These are phyloP conservation scores for Ceratina japonica DNA, from an alignment of 1,140 invertebrate species.

Conservation along the genomic window DNA sequence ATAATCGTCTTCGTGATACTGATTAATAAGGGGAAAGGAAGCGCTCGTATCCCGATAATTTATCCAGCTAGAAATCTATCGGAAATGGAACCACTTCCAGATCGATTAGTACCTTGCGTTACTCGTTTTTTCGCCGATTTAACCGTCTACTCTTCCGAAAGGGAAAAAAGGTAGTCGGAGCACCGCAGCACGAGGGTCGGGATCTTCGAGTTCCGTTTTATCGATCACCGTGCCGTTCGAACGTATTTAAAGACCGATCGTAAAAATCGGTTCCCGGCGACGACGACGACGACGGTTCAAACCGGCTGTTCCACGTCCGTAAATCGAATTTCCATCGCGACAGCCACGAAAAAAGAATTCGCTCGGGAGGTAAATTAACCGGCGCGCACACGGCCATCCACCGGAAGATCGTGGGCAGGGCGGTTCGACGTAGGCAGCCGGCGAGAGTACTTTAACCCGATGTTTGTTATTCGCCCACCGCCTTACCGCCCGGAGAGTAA, in stretches of 20 bases:
- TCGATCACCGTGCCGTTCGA: neutral
- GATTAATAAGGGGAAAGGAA: neutral
- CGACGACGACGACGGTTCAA: too few relatives aligned
- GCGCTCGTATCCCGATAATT: neutral
- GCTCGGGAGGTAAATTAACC: slow-evolving; percentile 2
- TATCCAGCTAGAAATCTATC: neutral
- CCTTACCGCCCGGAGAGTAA: too few relatives aligned
- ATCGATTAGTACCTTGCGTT: neutral
- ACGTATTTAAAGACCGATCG: neutral
- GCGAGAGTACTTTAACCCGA: too few relatives aligned
- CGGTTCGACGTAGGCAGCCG: too few relatives aligned
- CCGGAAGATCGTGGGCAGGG: too few relatives aligned
- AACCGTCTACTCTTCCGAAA: neutral
- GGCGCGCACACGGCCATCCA: too few relatives aligned
- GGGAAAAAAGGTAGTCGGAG: neutral
- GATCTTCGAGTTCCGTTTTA: neutral
- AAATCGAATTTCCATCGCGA: neutral
- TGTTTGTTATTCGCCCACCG: too few relatives aligned
- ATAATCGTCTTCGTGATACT: slow-evolving; percentile 6
- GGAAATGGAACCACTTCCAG: too few relatives aligned
- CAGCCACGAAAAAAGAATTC: neutral
- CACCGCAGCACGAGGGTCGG: neutral
- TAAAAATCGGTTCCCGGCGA: neutral
- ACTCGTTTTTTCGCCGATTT: neutral
- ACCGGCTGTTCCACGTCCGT: too few relatives aligned